Evolutionary conservation across 2,113 vertebrate species (phyloP).

Genomic region (Psittacus erithacus): DNA sequence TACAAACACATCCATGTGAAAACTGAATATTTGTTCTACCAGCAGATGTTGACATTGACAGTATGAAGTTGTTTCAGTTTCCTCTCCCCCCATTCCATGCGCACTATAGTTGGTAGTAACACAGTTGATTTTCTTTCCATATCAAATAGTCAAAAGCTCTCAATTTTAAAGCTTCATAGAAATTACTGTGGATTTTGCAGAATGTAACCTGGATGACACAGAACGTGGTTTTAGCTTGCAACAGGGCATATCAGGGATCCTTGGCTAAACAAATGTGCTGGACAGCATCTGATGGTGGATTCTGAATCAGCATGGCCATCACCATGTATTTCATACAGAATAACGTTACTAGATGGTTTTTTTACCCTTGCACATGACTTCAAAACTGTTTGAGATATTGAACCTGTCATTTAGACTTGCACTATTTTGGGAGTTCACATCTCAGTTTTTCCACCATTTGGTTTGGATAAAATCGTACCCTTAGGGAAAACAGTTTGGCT

Average conservation of each 20-base stretch:
- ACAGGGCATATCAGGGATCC: not conserved
- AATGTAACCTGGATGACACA: not conserved
- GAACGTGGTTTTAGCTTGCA: not conserved
- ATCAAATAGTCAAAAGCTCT: not conserved
- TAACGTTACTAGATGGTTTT: not conserved
- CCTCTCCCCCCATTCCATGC: accelerated
- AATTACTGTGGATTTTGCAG: not conserved
- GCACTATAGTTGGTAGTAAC: not conserved
- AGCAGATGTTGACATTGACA: not conserved
- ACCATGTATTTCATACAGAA: not conserved
- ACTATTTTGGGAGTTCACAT: not conserved
- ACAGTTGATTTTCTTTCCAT: not conserved
- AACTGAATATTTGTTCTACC: not conserved
- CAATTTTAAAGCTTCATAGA: not conserved
- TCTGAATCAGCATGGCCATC: not conserved
- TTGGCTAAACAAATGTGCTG: not conserved
- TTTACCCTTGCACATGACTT: not conserved
- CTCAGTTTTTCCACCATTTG: slow-evolving; percentile 17
- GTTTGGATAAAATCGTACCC: not conserved
- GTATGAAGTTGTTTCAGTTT: not conserved
- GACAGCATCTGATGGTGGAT: not conserved
- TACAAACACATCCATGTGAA: not conserved
- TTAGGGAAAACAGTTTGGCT: slow-evolving; percentile 15
- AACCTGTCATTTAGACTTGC: not conserved
- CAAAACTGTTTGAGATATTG: not conserved